Base-by-base conservation (phyloP, 2,888 invertebrate genomes). In the Branchellion lobata region DNA sequence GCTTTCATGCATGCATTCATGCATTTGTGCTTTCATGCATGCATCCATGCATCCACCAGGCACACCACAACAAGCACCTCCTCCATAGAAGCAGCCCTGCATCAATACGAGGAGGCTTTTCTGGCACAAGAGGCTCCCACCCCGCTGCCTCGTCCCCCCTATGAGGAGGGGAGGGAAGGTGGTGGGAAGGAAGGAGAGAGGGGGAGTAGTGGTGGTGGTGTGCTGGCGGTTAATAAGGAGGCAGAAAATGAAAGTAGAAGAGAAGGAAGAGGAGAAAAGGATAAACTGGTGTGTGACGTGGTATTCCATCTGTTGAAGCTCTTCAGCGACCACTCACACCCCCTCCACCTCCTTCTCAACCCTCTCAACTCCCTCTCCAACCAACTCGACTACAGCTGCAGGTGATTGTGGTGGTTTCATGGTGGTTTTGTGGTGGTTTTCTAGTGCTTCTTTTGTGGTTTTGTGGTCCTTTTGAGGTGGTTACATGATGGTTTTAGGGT, bases 271-370 rank as follows among this genome's bases (percentile, higher is more conserved):
- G 61, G 21, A 8, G 24, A 3, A 14, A 77, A 65, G 1, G 81
- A 81, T 18, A 24, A 47, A 29, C 27, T 31, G 14, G 79, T 79
- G 24, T 29, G 84, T 69, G 89, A 96, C 87, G 88, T 95, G 0
- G 92, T 94, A 79, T 96, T 93, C 88, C 93, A 94, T 86, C 87
- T 96, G 81, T 86, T 96, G 24, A 91, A 93, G 82, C 90, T 95
- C 11, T 93, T 92, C 85, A 92, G 92, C 1, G 85, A 88, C 80
- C 83, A 85, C 76, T 83, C 85, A 27, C 85, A 88, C 80, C 83
- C 91, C 0, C 84, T 94, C 72, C 92, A 93, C 83, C 88, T 89
- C 76, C 87, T 93, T 8, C 87, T 94, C 3, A 91, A 92, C 84
- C 93, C 95, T 0, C 90, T 91, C 0, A 91, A 93, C 0, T 92